phyloP scores from a whole-genome alignment of 2,797 vertebrate genomes.

The Urophycis tenuis region DNA sequence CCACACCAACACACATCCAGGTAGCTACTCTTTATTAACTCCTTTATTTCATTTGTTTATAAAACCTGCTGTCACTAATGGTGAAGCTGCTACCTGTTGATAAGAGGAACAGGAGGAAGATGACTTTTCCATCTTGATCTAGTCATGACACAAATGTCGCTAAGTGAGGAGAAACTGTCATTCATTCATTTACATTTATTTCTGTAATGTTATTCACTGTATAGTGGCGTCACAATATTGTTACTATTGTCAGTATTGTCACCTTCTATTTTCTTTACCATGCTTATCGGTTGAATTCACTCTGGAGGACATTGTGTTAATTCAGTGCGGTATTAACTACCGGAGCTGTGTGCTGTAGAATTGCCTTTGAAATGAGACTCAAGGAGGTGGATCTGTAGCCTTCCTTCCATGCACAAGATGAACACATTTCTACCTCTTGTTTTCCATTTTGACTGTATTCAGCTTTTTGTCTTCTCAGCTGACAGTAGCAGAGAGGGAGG shows the following conservation, averaged over 20 bases:
- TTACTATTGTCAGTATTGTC: background rate
- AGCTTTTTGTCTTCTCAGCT: background rate
- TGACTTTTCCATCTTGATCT: background rate
- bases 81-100: background rate
- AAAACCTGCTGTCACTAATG: background rate
- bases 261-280: background rate
- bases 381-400: background rate
- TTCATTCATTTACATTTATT: background rate
- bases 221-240: background rate
- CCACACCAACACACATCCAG: constrained; percentile 27
- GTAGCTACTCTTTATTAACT: constrained; percentile 21
- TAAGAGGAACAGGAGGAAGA: background rate
- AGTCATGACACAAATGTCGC: background rate
- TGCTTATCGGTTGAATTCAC: too few relatives aligned
- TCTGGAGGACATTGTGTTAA: background rate
- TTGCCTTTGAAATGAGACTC: too few relatives aligned
- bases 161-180: background rate
- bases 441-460: background rate
- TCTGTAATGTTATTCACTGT: background rate
- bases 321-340: background rate
- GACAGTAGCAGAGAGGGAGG: background rate
- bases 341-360: too few relatives aligned
- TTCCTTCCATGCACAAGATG: background rate
- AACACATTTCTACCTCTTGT: background rate
- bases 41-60: background rate